A percentile compares a stretch with the other conserved stretches of the same genome.
Conservation (phyloP, 2,113 vertebrate species). For the Labeo rohita region DNA sequence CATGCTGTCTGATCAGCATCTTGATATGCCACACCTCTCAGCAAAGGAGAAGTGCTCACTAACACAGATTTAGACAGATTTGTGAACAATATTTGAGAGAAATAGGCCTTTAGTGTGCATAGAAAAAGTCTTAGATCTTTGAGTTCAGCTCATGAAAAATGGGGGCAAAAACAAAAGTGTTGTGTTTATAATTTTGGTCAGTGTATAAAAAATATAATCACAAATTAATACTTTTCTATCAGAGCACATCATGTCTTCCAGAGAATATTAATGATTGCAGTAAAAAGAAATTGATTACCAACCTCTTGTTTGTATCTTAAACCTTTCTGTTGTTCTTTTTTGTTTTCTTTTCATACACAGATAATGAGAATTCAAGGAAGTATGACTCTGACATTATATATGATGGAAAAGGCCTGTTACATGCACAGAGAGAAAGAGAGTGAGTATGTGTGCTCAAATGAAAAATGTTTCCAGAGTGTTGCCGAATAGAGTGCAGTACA, state of each 20-base stretch:
- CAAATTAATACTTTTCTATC: not conserved
- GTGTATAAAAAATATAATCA: not conserved
- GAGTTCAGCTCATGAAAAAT: too few relatives aligned
- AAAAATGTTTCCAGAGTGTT: constrained; percentile 19
- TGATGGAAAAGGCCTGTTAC: not conserved
- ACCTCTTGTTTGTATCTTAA: not conserved
- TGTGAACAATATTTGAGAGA: too few relatives aligned
- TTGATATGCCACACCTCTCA: too few relatives aligned
- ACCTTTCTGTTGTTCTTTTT: not conserved
- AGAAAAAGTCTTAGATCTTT: too few relatives aligned
- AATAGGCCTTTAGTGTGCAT: too few relatives aligned
- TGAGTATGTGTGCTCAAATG: constrained; percentile 1
- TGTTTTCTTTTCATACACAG: not conserved
- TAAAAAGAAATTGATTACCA: not conserved
- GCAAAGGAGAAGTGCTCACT: too few relatives aligned
- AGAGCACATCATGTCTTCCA: not conserved
- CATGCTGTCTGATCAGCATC: too few relatives aligned
- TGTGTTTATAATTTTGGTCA: too few relatives aligned
- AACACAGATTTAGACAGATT: too few relatives aligned
- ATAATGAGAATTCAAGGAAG: not conserved
- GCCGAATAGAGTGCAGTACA: constrained; percentile 68
- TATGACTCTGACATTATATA: not conserved
- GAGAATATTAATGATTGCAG: not conserved
- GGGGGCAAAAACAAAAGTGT: too few relatives aligned
- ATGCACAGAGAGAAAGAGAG: not conserved